Evolutionary conservation across 2,888 invertebrate genomes (phyloP).

Genomic region (Spilosoma lubricipeda): DNA sequence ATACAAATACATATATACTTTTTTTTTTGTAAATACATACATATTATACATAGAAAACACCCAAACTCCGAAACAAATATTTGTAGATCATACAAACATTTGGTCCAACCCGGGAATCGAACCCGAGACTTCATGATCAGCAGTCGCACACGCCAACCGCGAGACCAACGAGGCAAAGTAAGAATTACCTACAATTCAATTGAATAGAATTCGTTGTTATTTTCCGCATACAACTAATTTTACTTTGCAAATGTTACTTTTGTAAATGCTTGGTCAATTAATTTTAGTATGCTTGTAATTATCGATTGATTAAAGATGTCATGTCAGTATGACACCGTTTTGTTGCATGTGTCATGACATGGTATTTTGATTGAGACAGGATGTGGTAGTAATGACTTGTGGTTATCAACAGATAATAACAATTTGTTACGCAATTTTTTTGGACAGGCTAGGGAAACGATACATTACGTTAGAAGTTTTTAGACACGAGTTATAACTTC

Average conservation of each 20-base stretch:
- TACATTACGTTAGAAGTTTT: neutral
- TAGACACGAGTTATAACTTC: neutral
- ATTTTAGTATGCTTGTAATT: neutral
- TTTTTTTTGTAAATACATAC: too few relatives aligned
- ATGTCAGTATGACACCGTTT: neutral
- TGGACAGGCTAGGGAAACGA: neutral
- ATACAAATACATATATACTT: too few relatives aligned
- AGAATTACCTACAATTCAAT: neutral
- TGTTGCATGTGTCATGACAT: slow-evolving; percentile 1
- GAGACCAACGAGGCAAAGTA: too few relatives aligned
- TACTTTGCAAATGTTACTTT: neutral
- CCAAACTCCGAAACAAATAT: too few relatives aligned
- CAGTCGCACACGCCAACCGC: too few relatives aligned
- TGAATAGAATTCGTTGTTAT: neutral
- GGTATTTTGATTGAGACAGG: neutral
- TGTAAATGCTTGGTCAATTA: neutral
- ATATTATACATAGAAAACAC: too few relatives aligned
- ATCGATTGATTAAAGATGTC: neutral
- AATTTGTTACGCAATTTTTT: neutral
- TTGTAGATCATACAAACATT: too few relatives aligned
- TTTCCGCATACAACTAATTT: neutral
- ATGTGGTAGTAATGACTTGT: neutral
- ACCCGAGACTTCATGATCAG: too few relatives aligned
- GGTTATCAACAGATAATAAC: neutral
- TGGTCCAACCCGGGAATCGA: too few relatives aligned